These are phyloP conservation scores for Dimorphilus gyrociliatus DNA, from an alignment of 2,888 invertebrate species.

Conservation along the genomic window DNA sequence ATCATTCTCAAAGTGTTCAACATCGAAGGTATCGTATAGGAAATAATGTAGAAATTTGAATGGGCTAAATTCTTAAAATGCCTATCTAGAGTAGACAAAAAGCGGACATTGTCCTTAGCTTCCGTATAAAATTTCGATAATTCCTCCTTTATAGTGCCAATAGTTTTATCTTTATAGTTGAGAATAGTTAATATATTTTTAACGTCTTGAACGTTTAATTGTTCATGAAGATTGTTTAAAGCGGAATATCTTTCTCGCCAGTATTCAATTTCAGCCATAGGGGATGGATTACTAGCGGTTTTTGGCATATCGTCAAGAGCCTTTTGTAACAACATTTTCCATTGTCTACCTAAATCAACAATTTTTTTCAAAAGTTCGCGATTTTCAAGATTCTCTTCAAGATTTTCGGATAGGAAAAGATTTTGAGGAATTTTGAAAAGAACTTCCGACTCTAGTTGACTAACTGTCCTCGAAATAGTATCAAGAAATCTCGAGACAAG, in stretches of 20 bases:
- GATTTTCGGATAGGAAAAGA: slow-evolving; percentile 18
- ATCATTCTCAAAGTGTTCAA: slow-evolving; percentile 72
- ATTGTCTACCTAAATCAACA: slow-evolving; percentile 42
- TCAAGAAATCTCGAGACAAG: slow-evolving; percentile 43
- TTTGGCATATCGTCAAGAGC: slow-evolving; percentile 29
- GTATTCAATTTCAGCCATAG: slow-evolving; percentile 65
- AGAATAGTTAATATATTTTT: slow-evolving; percentile 47
- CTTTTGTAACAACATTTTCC: slow-evolving; percentile 40
- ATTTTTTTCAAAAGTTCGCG: slow-evolving; percentile 37
- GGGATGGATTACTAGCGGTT: slow-evolving; percentile 51
- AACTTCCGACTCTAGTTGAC: slow-evolving; percentile 58
- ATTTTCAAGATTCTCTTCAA: slow-evolving; percentile 33
- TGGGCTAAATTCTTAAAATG: slow-evolving; percentile 59
- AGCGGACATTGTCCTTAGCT: slow-evolving; percentile 59
- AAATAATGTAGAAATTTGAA: slow-evolving; percentile 53
- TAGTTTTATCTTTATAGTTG: slow-evolving; percentile 42
- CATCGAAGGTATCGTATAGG: slow-evolving; percentile 55
- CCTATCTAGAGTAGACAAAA: slow-evolving; percentile 54
- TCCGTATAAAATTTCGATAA: slow-evolving; percentile 51
- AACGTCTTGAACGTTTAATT: slow-evolving; percentile 51
- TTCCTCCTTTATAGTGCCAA: slow-evolving; percentile 47
- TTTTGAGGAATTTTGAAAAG: slow-evolving; percentile 32
- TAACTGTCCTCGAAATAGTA: slow-evolving; percentile 49
- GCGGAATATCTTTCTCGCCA: slow-evolving; percentile 67
- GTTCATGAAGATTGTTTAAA: slow-evolving; percentile 60